Percentiles rank a stretch among this genome's conserved stretches.
phyloP scores from a whole-genome alignment of 2,113 vertebrate species.

The Corvus cornix region DNA sequence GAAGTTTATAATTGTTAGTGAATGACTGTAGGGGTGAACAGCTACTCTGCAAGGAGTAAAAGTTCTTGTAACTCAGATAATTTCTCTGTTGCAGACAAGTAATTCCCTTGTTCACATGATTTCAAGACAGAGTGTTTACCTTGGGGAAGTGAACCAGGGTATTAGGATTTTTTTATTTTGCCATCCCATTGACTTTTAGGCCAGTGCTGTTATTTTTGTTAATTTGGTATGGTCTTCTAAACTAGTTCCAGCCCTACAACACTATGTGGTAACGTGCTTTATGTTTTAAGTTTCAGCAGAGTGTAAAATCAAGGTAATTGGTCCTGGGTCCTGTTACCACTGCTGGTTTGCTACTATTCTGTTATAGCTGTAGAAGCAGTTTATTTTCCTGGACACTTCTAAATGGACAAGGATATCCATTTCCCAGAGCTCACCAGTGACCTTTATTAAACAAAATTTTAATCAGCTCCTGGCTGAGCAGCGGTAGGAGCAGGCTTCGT shows the following conservation, averaged over 20 bases:
- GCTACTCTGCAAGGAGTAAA: neutral
- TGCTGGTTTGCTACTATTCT: neutral
- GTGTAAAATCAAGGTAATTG: neutral
- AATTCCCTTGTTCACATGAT: neutral
- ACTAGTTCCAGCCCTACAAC: neutral
- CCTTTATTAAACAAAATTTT: neutral
- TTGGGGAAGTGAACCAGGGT: neutral
- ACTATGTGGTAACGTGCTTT: neutral
- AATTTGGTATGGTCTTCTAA: neutral
- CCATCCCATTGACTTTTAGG: neutral
- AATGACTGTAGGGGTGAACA: neutral
- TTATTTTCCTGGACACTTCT: neutral
- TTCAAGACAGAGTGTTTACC: neutral
- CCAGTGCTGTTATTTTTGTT: neutral
- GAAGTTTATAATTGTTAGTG: neutral
- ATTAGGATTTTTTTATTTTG: neutral
- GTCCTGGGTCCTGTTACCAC: neutral
- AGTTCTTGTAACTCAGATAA: neutral
- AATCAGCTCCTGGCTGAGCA: neutral
- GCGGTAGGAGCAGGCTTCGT: neutral
- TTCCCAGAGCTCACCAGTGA: neutral
- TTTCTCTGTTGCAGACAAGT: neutral
- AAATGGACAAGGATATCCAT: neutral
- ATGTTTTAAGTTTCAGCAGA: neutral
- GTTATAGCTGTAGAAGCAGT: neutral